These are phyloP conservation scores for Gnatocerus cornutus DNA, from an alignment of 2,888 invertebrate species.

Conservation along the genomic window DNA sequence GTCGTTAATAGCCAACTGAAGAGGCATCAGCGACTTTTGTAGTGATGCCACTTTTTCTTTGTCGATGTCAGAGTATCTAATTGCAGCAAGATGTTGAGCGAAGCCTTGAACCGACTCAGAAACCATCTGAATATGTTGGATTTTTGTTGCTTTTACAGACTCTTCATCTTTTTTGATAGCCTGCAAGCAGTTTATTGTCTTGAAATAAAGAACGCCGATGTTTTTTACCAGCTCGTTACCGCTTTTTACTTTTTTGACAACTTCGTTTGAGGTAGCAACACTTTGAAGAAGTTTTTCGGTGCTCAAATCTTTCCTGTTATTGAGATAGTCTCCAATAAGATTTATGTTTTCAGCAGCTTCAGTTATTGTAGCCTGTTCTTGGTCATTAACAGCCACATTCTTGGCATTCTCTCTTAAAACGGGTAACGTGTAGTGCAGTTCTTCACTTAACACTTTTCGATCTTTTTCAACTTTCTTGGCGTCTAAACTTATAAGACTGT, in stretches of 20 bases:
- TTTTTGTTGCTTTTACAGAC: constrained; percentile 54
- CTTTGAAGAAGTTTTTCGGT: constrained; percentile 13
- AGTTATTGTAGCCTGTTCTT: constrained; percentile 32
- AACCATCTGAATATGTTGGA: constrained; percentile 60
- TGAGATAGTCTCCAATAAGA: constrained; percentile 30
- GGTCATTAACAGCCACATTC: constrained; percentile 7
- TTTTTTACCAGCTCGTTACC: constrained; percentile 53
- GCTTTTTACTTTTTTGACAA: constrained; percentile 27
- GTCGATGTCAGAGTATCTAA: constrained; percentile 62
- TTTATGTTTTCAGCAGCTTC: constrained; percentile 52
- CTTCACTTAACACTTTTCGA: constrained; percentile 20
- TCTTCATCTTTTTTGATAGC: constrained; percentile 56
- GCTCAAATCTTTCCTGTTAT: constrained; percentile 7
- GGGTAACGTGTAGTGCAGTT: constrained; percentile 37
- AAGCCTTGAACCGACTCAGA: constrained; percentile 63
- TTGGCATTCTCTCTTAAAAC: constrained; percentile 25
- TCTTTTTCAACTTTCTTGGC: constrained; percentile 15
- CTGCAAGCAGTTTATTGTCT: constrained; percentile 53
- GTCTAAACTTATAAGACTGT: constrained; percentile 23
- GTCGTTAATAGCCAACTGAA: constrained; percentile 67
- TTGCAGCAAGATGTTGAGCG: constrained; percentile 63
- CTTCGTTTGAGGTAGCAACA: constrained; percentile 15
- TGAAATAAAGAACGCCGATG: constrained; percentile 55
- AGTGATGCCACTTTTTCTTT: constrained; percentile 59
- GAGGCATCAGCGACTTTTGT: constrained; percentile 63